Conservation (phyloP, 2,113 vertebrate species). For the Mus spicilegus region DNA sequence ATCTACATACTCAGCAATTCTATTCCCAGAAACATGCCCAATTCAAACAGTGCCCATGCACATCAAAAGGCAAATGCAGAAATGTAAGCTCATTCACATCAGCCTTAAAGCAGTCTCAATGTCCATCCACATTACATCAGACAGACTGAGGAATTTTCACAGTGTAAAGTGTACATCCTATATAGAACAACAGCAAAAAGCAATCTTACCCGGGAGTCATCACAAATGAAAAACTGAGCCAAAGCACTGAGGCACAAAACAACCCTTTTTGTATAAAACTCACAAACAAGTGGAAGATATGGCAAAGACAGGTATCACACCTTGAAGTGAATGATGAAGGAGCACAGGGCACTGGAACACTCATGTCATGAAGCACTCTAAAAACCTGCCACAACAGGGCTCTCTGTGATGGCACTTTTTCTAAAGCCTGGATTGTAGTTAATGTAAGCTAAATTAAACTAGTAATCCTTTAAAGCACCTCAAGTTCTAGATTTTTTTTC, state of each 20-base stretch:
- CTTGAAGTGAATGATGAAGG: background rate
- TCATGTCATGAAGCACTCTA: background rate
- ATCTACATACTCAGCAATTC: background rate
- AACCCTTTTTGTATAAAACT: rapidly evolving
- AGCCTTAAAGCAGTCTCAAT: background rate
- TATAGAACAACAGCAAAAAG: background rate
- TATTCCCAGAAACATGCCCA: background rate
- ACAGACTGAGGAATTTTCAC: background rate
- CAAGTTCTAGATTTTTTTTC: background rate
- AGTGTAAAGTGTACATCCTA: rapidly evolving
- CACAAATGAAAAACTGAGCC: background rate
- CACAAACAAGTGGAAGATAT: background rate
- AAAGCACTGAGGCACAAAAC: background rate
- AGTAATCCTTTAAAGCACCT: background rate
- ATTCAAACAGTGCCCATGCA: background rate
- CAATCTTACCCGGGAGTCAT: background rate
- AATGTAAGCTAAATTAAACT: background rate
- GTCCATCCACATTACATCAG: background rate
- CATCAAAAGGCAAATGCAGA: background rate
- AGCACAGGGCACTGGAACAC: rapidly evolving
- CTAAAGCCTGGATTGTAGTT: background rate
- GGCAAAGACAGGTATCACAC: background rate
- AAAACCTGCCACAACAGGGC: background rate
- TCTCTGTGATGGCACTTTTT: background rate
- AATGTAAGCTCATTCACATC: background rate